Evolutionary conservation across 2,113 vertebrate genomes (phyloP).

Genomic region (Sylvia atricapilla): DNA sequence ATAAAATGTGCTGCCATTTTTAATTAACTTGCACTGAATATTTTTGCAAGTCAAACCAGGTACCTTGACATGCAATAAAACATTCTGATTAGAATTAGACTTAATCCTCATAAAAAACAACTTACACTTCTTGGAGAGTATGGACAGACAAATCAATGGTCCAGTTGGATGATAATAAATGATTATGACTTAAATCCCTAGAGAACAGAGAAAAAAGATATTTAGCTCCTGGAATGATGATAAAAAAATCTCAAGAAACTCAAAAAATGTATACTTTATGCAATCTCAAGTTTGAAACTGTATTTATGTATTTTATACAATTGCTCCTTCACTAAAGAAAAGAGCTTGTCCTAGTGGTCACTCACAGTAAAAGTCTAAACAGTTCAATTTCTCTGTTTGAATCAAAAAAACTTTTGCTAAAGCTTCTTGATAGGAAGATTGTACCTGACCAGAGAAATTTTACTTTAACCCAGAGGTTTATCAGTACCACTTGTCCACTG

Average conservation of each 20-base stretch:
- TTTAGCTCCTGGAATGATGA: neutral
- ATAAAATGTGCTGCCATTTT: neutral
- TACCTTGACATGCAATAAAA: neutral
- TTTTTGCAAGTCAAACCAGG: neutral
- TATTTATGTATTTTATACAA: neutral
- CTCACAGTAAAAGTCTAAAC: neutral
- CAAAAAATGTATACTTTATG: neutral
- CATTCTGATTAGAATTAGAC: neutral
- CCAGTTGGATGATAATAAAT: slow-evolving; percentile 73
- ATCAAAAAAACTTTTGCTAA: neutral
- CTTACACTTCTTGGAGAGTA: slow-evolving; percentile 82
- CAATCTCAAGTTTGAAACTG: neutral
- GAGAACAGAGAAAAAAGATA: slow-evolving; percentile 19
- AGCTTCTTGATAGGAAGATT: neutral
- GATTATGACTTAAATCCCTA: slow-evolving; percentile 82
- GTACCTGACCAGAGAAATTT: neutral
- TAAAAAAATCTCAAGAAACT: neutral
- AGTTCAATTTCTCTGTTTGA: neutral
- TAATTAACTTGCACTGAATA: neutral
- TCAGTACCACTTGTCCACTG: neutral
- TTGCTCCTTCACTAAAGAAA: neutral
- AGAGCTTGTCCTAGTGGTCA: neutral
- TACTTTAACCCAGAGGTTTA: neutral
- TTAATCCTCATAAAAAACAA: neutral
- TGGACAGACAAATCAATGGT: slow-evolving; percentile 68